Percentiles rank a stretch among this genome's conserved stretches.
These are phyloP conservation scores for Spinus olivaceus DNA, from an alignment of 2,797 vertebrate genomes.

Conservation along the genomic window DNA sequence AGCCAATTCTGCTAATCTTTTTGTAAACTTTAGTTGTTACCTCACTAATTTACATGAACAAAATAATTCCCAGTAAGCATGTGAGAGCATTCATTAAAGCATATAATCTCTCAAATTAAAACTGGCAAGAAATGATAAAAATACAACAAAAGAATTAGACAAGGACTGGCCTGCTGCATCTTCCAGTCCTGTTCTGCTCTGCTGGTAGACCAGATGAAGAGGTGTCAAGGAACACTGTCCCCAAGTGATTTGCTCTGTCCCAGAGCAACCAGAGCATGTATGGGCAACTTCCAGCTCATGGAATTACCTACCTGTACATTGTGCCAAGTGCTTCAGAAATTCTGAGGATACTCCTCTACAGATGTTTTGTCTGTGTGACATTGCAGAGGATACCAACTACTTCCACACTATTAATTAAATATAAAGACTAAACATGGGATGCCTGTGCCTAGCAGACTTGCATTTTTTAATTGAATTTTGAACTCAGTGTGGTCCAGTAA, in stretches of 20 bases:
- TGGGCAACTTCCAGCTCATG: not conserved
- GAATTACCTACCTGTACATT: not conserved
- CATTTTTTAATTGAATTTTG: not conserved
- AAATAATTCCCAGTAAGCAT: not conserved
- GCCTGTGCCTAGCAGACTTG: not conserved
- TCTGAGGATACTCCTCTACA: not conserved
- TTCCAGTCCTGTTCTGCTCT: not conserved
- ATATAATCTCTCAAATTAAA: not conserved
- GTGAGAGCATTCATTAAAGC: not conserved
- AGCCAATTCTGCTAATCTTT: constrained; percentile 10
- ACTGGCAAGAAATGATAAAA: not conserved
- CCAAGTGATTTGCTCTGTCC: not conserved
- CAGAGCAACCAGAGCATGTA: not conserved
- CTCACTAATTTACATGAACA: not conserved
- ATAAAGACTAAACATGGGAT: not conserved
- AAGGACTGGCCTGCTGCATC: not conserved
- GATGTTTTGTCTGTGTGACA: not conserved
- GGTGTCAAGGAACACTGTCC: not conserved
- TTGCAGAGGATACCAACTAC: not conserved
- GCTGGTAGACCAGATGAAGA: not conserved
- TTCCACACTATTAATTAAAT: not conserved
- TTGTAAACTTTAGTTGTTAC: not conserved
- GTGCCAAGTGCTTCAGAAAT: not conserved
- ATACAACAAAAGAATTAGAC: not conserved
- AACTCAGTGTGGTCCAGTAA: not conserved